These are phyloP conservation scores for Bombus cullumanus DNA, from an alignment of 1,140 invertebrate genomes.

Conservation along the genomic window DNA sequence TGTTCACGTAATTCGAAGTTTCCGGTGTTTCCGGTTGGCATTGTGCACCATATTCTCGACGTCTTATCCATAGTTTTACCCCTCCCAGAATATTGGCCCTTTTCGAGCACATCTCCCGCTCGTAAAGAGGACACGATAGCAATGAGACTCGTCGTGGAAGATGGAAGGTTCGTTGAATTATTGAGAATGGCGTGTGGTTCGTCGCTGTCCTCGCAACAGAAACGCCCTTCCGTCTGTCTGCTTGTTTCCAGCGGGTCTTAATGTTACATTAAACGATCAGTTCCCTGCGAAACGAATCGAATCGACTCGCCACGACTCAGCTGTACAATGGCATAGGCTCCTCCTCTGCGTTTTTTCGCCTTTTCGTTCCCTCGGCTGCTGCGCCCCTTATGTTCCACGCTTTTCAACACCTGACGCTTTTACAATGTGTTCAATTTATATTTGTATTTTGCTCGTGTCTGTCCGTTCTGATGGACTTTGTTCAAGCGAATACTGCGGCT, in stretches of 20 bases:
- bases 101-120: slow-evolving; percentile 6
- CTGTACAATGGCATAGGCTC: neutral
- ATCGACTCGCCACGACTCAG: neutral
- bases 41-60: neutral
- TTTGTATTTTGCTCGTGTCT: neutral
- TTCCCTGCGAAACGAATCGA: slow-evolving; percentile 31
- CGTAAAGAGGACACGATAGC: slow-evolving; percentile 34
- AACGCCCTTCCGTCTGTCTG: slow-evolving; percentile 28
- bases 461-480: too few species aligned
- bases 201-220: slow-evolving; percentile 50
- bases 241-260: slow-evolving; percentile 37
- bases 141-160: slow-evolving; percentile 70
- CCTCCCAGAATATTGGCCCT: slow-evolving; percentile 1
- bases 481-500: neutral
- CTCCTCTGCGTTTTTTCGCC: neutral
- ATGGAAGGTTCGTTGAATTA: slow-evolving; percentile 79
- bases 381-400: neutral
- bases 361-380: neutral
- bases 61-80: neutral
- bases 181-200: slow-evolving; percentile 78
- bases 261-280: slow-evolving; percentile 59
- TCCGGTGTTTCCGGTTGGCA: neutral
- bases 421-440: too few species aligned
- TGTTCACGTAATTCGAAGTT: neutral
- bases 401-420: neutral